Evolutionary conservation across 1,140 invertebrate genomes (phyloP).

Genomic region (Apis laboriosa): DNA sequence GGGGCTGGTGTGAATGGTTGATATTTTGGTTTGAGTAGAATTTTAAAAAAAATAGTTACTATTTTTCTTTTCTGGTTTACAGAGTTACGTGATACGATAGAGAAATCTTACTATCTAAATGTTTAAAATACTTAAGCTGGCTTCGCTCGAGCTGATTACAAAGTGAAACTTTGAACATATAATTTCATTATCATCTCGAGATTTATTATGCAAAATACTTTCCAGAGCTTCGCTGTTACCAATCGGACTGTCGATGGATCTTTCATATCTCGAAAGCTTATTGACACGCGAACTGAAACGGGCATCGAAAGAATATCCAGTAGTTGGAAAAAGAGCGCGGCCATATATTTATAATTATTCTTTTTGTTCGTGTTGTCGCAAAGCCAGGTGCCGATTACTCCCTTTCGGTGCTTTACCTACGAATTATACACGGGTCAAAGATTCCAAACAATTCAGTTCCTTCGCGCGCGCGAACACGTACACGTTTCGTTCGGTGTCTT

Average conservation of each 20-base stretch:
- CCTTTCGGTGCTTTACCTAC: constrained; percentile 3
- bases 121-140: too few species aligned
- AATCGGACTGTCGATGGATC: not conserved
- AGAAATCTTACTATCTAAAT: too few species aligned
- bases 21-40: too few species aligned
- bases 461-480: not conserved
- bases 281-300: not conserved
- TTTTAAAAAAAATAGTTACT: too few species aligned
- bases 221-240: not conserved
- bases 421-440: constrained; percentile 16
- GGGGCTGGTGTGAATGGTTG: too few species aligned
- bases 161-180: too few species aligned
- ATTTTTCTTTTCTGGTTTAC: too few species aligned
- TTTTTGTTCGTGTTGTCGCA: constrained; percentile 18
- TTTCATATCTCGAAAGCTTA: not conserved
- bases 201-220: too few species aligned
- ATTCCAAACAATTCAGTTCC: constrained; percentile 34
- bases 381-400: not conserved
- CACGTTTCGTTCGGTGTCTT: constrained; percentile 35
- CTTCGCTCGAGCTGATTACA: too few species aligned
- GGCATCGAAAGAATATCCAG: not conserved
- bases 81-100: too few species aligned
- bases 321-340: not conserved
- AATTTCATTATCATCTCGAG: too few species aligned
- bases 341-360: constrained; percentile 28